phyloP scores from a whole-genome alignment of 2,888 invertebrate genomes.

The Thymelicus lineola region DNA sequence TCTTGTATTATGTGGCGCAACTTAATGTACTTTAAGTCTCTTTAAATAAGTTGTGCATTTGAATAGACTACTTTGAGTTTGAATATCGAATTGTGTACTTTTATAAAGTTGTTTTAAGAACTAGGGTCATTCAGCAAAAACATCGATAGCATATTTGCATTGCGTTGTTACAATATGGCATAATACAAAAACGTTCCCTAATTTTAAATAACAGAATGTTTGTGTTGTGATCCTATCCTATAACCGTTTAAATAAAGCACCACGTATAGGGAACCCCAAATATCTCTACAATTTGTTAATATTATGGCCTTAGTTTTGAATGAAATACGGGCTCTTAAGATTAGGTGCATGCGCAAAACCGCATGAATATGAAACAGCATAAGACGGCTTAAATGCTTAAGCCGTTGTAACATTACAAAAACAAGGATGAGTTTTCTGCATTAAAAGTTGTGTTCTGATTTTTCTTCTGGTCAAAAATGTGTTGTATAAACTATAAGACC shows the following conservation, averaged over 20 bases:
- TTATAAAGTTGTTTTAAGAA: too few relatives aligned
- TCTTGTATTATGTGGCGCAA: conserved; percentile 21
- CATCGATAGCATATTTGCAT: too few relatives aligned
- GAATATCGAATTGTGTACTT: too few relatives aligned
- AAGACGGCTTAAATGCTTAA: conserved; percentile 44
- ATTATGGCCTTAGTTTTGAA: background rate
- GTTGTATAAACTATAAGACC: too few relatives aligned
- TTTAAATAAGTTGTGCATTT: background rate
- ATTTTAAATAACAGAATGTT: too few relatives aligned
- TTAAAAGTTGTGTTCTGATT: conserved; percentile 24
- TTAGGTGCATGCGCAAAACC: conserved; percentile 1
- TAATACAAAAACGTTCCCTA: too few relatives aligned
- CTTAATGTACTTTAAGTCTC: background rate
- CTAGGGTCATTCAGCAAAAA: too few relatives aligned
- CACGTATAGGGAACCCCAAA: too few relatives aligned
- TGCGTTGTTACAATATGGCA: too few relatives aligned
- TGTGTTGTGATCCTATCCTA: too few relatives aligned
- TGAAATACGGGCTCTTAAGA: conserved; percentile 2
- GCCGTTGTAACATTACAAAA: conserved; percentile 35
- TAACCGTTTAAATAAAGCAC: too few relatives aligned
- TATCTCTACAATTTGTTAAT: background rate
- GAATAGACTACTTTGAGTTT: too few relatives aligned
- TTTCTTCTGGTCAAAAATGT: background rate
- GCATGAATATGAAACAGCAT: conserved; percentile 36
- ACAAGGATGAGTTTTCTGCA: conserved; percentile 33